These are phyloP conservation scores for Pachyseris speciosa DNA, from an alignment of 64 coral and sea anemone genomes.

Conservation along the genomic window DNA sequence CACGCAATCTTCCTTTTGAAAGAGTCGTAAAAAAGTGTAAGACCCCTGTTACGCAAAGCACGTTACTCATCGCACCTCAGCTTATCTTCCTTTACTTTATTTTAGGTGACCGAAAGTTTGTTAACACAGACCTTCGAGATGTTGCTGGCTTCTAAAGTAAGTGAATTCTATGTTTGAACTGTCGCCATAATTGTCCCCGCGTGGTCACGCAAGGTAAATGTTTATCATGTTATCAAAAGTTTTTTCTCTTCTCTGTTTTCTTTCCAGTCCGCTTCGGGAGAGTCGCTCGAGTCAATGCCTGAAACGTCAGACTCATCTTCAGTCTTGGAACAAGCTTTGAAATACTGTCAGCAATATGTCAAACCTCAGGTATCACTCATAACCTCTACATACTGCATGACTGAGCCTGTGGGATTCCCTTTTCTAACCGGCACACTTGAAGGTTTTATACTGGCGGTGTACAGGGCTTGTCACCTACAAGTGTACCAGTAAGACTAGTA, in stretches of 20 bases:
- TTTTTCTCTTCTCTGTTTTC: background rate
- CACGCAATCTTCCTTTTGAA: no score
- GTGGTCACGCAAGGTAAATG: background rate
- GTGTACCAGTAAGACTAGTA: no score
- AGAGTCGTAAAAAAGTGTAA: no score
- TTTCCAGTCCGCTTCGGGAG: background rate
- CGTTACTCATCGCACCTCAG: background rate
- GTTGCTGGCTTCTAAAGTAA: constrained; percentile 44
- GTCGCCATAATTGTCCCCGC: background rate
- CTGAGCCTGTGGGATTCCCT: no score
- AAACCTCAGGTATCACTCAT: constrained; percentile 75
- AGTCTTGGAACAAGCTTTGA: constrained; percentile 77
- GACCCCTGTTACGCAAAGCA: background rate
- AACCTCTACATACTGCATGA: no score
- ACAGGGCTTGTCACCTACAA: no score
- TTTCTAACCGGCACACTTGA: no score
- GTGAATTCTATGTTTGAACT: background rate
- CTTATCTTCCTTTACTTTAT: background rate
- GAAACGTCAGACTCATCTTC: constrained; percentile 54
- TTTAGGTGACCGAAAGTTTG: constrained; percentile 62
- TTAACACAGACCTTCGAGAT: constrained; percentile 71
- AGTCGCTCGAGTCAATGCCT: background rate
- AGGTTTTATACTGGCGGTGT: no score
- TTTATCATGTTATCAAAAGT: background rate
- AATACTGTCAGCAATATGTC: constrained; percentile 81